Evolutionary conservation across 2,888 invertebrate genomes (phyloP).

Genomic region (Kryphioiulus occultus): DNA sequence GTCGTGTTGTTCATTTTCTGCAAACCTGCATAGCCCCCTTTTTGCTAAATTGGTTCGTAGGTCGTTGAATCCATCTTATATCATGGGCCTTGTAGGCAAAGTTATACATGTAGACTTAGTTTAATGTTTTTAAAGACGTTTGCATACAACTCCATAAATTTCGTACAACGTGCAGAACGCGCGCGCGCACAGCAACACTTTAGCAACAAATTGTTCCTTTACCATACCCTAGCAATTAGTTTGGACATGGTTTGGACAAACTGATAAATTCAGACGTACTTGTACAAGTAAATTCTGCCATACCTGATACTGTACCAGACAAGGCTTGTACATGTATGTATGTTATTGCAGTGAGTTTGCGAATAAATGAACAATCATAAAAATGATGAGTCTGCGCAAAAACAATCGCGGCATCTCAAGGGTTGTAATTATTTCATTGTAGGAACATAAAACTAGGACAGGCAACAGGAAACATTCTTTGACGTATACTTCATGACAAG

Average conservation of each 20-base stretch:
- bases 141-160: too few species aligned
- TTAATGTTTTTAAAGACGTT: too few species aligned
- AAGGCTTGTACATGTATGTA: background rate
- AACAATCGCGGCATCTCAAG: background rate
- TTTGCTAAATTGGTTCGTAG: background rate
- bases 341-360: background rate
- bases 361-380: background rate
- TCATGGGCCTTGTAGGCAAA: too few species aligned
- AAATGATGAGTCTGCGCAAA: background rate
- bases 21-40: background rate
- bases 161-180: too few species aligned
- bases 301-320: too few species aligned
- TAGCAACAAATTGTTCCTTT: too few species aligned
- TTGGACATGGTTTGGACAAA: too few species aligned
- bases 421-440: background rate
- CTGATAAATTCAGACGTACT: too few species aligned
- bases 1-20: background rate
- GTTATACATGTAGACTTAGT: too few species aligned
- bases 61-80: background rate
- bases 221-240: too few species aligned
- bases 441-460: background rate
- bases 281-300: too few species aligned
- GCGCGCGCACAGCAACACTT: too few species aligned
- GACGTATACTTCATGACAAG: background rate
- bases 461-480: background rate